Evolutionary conservation across 2,113 vertebrate species (phyloP).

Genomic region (Crypturellus undulatus): DNA sequence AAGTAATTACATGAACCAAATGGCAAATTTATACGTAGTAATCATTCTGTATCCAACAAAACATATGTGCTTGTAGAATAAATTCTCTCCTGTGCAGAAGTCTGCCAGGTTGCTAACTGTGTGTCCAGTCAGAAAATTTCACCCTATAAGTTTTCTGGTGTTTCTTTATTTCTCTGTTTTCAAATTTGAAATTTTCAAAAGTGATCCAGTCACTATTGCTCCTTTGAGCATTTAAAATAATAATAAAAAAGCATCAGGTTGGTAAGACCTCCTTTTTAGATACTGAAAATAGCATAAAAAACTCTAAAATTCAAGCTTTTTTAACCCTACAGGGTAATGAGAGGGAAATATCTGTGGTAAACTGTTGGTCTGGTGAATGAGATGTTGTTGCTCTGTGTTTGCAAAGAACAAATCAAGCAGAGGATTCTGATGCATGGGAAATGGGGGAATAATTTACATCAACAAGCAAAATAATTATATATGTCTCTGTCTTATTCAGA

Average conservation of each 20-base stretch:
- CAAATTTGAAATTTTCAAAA: not conserved
- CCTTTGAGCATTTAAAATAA: not conserved
- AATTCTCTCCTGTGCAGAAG: not conserved
- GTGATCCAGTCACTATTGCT: not conserved
- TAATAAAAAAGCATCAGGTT: not conserved
- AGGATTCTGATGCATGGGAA: not conserved
- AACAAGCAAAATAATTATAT: not conserved
- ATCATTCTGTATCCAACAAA: not conserved
- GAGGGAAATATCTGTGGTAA: not conserved
- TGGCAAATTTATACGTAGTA: not conserved
- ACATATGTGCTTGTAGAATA: not conserved
- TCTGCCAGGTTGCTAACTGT: not conserved
- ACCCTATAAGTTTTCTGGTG: not conserved
- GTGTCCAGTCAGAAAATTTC: not conserved
- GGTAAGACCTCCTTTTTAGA: not conserved
- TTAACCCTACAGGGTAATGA: not conserved
- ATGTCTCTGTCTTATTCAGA: not conserved
- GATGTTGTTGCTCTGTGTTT: not conserved
- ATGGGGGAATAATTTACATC: not conserved
- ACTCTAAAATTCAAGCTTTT: not conserved
- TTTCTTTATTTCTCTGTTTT: not conserved
- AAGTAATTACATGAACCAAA: not conserved
- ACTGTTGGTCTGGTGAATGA: not conserved
- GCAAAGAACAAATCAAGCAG: not conserved
- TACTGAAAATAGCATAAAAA: not conserved